Evolutionary conservation across 1,140 invertebrate species (phyloP).

Genomic region (Cylas formicarius): DNA sequence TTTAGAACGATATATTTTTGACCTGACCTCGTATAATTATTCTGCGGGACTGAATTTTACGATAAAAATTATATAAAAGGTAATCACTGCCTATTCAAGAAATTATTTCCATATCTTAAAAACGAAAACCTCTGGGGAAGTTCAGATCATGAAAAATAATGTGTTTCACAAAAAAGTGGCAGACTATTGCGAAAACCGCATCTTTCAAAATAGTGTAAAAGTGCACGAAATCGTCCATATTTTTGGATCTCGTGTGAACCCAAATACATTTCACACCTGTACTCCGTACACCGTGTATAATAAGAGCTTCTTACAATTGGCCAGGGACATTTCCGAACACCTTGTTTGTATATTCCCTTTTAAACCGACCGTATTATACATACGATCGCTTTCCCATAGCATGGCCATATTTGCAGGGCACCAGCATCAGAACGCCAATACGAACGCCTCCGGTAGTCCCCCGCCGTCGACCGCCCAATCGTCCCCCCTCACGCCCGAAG

Average conservation of each 20-base stretch:
- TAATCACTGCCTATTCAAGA: too few species aligned
- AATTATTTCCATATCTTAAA: too few species aligned
- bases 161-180: too few species aligned
- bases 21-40: too few species aligned
- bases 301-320: not conserved
- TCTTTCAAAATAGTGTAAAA: too few species aligned
- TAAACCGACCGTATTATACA: not conserved
- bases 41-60: too few species aligned
- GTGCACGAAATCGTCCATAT: too few species aligned
- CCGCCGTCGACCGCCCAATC: conserved; percentile 39
- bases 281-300: not conserved
- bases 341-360: not conserved
- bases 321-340: not conserved
- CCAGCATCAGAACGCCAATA: conserved; percentile 42
- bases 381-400: not conserved
- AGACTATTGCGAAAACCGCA: too few species aligned
- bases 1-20: too few species aligned
- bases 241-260: not conserved
- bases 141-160: too few species aligned
- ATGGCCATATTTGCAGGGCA: conserved; percentile 32
- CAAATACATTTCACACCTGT: not conserved
- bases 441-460: conserved; percentile 40
- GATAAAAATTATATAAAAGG: too few species aligned
- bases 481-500: conserved; percentile 40
- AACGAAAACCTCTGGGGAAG: too few species aligned